Conservation (phyloP, 2,888 invertebrate genomes). For the Cryptosula pallasiana region DNA sequence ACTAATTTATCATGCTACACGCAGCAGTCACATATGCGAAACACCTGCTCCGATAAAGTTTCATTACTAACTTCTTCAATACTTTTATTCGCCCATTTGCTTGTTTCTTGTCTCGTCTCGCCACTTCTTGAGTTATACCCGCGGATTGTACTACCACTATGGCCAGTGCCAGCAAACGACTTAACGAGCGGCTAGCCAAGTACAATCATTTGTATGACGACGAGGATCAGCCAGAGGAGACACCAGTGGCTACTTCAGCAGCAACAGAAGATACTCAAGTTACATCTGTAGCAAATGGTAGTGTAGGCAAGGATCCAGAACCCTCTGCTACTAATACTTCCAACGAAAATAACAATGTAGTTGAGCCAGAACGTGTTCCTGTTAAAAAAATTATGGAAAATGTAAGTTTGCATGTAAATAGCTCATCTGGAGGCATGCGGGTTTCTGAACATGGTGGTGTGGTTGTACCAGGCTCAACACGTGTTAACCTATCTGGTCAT, state of each 20-base stretch:
- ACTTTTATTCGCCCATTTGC: too few relatives aligned
- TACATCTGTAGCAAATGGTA: background rate
- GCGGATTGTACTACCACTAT: background rate
- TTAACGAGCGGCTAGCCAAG: slow-evolving; percentile 2
- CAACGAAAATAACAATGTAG: slow-evolving; percentile 19
- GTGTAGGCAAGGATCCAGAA: background rate
- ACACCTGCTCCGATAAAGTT: background rate
- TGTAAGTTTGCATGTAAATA: slow-evolving; percentile 21
- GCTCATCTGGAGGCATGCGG: slow-evolving; percentile 3
- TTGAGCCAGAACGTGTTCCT: slow-evolving; percentile 11
- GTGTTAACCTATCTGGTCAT: background rate
- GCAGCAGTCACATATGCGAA: background rate
- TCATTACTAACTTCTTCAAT: background rate
- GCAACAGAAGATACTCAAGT: background rate
- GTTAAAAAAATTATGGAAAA: slow-evolving; percentile 23
- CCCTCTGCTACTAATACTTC: background rate
- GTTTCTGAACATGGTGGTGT: slow-evolving; percentile 7
- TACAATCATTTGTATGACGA: slow-evolving; percentile 19
- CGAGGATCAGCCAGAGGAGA: background rate
- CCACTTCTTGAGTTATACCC: background rate
- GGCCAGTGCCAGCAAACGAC: slow-evolving; percentile 17
- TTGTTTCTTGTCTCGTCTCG: too few relatives aligned
- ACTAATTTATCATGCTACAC: background rate
- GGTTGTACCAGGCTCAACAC: background rate
- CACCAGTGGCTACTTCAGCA: background rate